Percentiles rank a stretch among this genome's conserved stretches.
These are phyloP conservation scores for Dissostichus mawsoni DNA, from an alignment of 2,113 vertebrate genomes.

Conservation along the genomic window DNA sequence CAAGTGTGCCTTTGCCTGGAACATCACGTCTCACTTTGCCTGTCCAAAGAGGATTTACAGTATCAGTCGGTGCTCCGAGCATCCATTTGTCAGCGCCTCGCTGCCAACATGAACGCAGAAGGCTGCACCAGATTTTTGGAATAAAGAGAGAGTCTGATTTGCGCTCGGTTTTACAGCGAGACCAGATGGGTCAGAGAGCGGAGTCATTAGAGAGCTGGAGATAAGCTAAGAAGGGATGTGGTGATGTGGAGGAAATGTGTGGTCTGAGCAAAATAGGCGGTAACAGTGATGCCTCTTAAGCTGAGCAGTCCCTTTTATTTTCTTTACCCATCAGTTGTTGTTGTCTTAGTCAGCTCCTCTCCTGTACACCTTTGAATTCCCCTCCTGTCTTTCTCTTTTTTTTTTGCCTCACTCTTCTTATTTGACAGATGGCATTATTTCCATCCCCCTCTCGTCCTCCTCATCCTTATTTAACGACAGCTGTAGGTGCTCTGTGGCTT, in stretches of 20 bases:
- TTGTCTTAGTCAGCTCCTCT: not conserved
- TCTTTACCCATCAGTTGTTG: not conserved
- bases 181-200: conserved; percentile 62
- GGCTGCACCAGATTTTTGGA: conserved; percentile 63
- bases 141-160: conserved; percentile 44
- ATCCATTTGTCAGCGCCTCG: conserved; percentile 72
- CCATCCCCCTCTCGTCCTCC: not conserved
- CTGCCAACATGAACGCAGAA: conserved; percentile 69
- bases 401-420: not conserved
- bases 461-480: conserved; percentile 7
- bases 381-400: not conserved
- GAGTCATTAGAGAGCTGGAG: conserved; percentile 35
- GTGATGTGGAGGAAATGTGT: conserved; percentile 18
- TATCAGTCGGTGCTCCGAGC: conserved; percentile 66
- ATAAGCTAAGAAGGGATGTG: conserved; percentile 32
- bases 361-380: not conserved
- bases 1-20: conserved; percentile 44
- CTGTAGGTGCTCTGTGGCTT: conserved; percentile 16
- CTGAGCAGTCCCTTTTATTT: not conserved
- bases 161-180: conserved; percentile 38
- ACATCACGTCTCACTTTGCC: conserved; percentile 61
- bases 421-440: conserved; percentile 9
- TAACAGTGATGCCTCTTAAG: conserved; percentile 1
- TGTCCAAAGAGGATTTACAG: conserved; percentile 61
- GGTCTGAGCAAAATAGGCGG: conserved; percentile 6